Evolutionary conservation across 1,140 invertebrate species (phyloP).

Genomic region (Papilio machaon): DNA sequence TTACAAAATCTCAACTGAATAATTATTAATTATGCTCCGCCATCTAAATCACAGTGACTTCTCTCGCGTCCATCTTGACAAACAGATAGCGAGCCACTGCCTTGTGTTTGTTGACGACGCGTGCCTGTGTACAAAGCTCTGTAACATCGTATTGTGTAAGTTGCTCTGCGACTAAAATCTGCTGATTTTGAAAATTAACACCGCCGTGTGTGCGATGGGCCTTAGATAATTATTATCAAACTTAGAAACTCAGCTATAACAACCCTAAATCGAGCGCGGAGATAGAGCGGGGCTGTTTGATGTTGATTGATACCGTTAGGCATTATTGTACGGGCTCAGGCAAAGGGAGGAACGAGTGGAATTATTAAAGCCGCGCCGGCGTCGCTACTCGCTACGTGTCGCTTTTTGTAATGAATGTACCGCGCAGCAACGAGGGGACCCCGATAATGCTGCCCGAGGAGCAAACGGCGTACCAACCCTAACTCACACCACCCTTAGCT

Average conservation of each 20-base stretch:
- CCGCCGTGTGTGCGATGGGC: too few relatives aligned
- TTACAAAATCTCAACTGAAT: too few relatives aligned
- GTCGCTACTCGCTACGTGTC: constrained; percentile 58
- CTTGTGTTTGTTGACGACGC: too few relatives aligned
- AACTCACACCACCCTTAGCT: not conserved
- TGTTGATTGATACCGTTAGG: constrained; percentile 74
- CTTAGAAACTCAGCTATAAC: constrained; percentile 18
- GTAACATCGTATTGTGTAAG: too few relatives aligned
- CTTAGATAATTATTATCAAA: not conserved
- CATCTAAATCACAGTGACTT: too few relatives aligned
- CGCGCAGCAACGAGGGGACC: constrained; percentile 45
- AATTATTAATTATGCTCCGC: too few relatives aligned
- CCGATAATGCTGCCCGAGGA: constrained; percentile 32
- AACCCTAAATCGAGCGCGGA: constrained; percentile 57
- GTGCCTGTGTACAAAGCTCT: too few relatives aligned
- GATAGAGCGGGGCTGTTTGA: constrained; percentile 62
- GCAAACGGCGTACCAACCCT: constrained; percentile 12
- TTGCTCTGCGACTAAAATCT: too few relatives aligned
- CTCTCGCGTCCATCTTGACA: too few relatives aligned
- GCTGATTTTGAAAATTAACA: too few relatives aligned
- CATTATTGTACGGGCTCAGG: constrained; percentile 61
- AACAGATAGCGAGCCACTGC: too few relatives aligned
- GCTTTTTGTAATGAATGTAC: constrained; percentile 69
- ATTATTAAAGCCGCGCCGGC: constrained; percentile 64
- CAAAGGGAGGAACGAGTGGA: constrained; percentile 63